These are phyloP conservation scores for Plectrocnemia conspersa DNA, from an alignment of 1,140 invertebrate genomes.

Conservation along the genomic window DNA sequence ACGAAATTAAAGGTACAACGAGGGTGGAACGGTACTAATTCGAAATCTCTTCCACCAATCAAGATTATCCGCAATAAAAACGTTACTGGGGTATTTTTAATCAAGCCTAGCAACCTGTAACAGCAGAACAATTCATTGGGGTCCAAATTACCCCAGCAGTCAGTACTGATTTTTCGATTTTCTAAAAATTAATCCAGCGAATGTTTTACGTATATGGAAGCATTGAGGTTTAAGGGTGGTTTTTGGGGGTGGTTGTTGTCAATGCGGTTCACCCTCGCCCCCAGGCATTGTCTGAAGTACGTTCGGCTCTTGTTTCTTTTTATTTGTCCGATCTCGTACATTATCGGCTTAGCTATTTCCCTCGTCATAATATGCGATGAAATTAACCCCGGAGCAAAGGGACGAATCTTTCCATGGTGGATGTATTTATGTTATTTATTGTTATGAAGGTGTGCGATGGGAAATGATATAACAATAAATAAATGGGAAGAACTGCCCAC, in stretches of 20 bases:
- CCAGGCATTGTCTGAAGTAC: slow-evolving; percentile 31
- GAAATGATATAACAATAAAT: too few species aligned
- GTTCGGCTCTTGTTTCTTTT: slow-evolving; percentile 32
- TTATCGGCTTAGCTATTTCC: slow-evolving; percentile 34
- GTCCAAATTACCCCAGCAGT: not conserved
- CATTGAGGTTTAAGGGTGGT: not conserved
- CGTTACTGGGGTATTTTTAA: slow-evolving; percentile 35
- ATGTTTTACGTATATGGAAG: slow-evolving; percentile 1
- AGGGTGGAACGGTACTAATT: slow-evolving; percentile 29
- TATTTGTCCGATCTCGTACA: slow-evolving; percentile 32
- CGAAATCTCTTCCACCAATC: slow-evolving; percentile 35
- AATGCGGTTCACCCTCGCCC: slow-evolving; percentile 5
- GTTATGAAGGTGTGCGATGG: too few species aligned
- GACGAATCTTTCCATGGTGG: too few species aligned
- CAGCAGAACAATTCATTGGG: not conserved
- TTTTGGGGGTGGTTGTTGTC: slow-evolving; percentile 6
- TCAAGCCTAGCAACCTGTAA: slow-evolving; percentile 33
- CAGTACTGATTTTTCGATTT: not conserved
- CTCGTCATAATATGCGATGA: slow-evolving; percentile 30
- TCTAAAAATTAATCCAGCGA: not conserved
- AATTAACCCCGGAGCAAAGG: slow-evolving; percentile 31
- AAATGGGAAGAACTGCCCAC: too few species aligned
- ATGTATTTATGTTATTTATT: too few species aligned
- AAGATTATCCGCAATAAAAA: slow-evolving; percentile 38
- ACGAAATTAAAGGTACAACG: slow-evolving; percentile 21